phyloP scores from a whole-genome alignment of 2,888 invertebrate genomes.

The Steromphala cineraria region DNA sequence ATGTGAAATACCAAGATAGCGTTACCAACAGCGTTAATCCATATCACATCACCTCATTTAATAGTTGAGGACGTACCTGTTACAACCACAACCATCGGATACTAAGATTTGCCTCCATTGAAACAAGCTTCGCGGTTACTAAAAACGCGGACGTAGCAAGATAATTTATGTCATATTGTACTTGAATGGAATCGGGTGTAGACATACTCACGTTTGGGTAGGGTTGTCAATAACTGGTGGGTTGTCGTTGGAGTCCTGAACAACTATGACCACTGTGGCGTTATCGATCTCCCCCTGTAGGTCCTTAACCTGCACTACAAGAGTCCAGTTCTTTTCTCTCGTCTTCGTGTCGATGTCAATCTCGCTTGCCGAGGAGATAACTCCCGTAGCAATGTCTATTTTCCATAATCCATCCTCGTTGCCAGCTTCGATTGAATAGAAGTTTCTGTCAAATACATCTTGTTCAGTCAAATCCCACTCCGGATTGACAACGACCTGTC shows the following conservation, averaged over 20 bases:
- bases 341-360: not conserved
- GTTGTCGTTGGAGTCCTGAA: slow-evolving; percentile 8
- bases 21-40: too few relatives aligned
- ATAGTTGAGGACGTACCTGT: too few relatives aligned
- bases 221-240: not conserved
- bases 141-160: too few relatives aligned
- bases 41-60: too few relatives aligned
- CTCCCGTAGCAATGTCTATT: slow-evolving; percentile 1
- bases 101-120: too few relatives aligned
- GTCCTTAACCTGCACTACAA: slow-evolving; percentile 1
- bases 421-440: not conserved
- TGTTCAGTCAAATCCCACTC: not conserved
- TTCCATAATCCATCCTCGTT: not conserved
- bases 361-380: not conserved
- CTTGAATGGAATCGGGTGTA: too few relatives aligned
- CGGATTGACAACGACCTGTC: not conserved
- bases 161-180: too few relatives aligned
- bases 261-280: not conserved
- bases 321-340: not conserved
- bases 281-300: not conserved
- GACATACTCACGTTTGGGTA: not conserved
- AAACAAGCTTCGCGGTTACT: too few relatives aligned
- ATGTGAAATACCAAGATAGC: too few relatives aligned
- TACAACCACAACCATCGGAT: too few relatives aligned
- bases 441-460: not conserved